Base-by-base conservation (phyloP, 2,888 invertebrate genomes). In the Sthenelais limicola region DNA sequence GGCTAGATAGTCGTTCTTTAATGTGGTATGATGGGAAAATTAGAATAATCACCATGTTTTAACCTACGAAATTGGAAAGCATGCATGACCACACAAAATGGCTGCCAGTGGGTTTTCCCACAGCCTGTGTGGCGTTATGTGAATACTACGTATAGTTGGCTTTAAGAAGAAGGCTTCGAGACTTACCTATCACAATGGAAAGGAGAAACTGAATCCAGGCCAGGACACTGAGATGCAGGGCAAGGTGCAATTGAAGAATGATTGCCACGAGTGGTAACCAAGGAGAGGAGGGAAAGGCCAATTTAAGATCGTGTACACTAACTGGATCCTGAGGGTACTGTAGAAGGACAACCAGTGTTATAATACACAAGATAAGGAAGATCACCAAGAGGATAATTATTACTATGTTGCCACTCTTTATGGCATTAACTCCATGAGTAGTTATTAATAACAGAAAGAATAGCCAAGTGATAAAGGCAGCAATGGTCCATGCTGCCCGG, bases 211-310 rank as follows among this genome's bases (percentile, higher is more conserved):
- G 62, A 26, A 62, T 62, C 62, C 62, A 62, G 35, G 38, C 38
- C 2, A 62, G 5, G 1, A 21, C 62, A 35, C 38, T 9, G 1
- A 62, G 62, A n/a, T 62, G 35, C 4, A 62, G 24, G 1, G 62
- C 1, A 9, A 62, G 24, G 38, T 62, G 62, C 1, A 62, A 21
- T 15, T 62, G 24, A 15, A 62, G 35, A n/a, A 62, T 38, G 24
- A 62, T 62, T 24, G 62, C 62, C 15, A 62, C 38, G 15, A 62
- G 38, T 62, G 62, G 62, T 18, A 62, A 26, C 62, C 62, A 62
- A 7, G 62, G 62, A 4, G 62, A 62, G 9, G 43, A 43, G 21
- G 62, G 62, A 24, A 62, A 62, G 35, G 62, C 35, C 3, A 62
- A 7, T 43, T 28, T 35, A 2, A 62, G 38, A 35, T 62, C 62